Evolutionary conservation across 2,797 vertebrate species (phyloP).

Genomic region (Tokudaia muenninki): DNA sequence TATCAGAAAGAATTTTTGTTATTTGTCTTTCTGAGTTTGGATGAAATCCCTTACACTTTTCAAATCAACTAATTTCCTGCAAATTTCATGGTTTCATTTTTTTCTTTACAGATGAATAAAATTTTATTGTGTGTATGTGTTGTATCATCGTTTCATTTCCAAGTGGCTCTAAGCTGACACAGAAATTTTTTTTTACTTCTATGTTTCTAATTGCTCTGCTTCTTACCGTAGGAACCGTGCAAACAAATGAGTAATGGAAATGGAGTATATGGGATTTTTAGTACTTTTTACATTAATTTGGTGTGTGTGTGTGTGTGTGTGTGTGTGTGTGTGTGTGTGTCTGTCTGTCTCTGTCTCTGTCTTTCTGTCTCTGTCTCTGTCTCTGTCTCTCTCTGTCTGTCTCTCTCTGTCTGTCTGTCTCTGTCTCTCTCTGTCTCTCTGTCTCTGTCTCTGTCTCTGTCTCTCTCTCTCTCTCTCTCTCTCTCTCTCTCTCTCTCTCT

Average conservation of each 20-base stretch:
- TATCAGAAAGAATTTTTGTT: neutral
- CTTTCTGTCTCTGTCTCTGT: too few relatives aligned
- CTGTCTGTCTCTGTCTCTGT: neutral
- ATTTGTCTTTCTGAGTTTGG: neutral
- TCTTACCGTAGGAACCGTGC: neutral
- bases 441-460: too few relatives aligned
- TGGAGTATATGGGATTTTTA: neutral
- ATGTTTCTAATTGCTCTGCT: neutral
- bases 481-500: too few relatives aligned
- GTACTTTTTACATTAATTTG: neutral
- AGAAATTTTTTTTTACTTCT: neutral
- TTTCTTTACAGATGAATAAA: neutral
- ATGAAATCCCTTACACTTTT: neutral
- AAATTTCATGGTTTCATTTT: neutral
- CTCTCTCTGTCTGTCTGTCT: neutral
- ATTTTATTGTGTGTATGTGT: neutral
- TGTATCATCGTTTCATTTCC: neutral
- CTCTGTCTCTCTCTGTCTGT: too few relatives aligned
- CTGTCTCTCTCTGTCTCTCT: neutral
- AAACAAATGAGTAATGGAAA: neutral
- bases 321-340: too few relatives aligned
- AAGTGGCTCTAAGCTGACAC: neutral
- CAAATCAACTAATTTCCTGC: neutral
- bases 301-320: neutral
- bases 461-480: too few relatives aligned